Conservation (phyloP, 1,140 invertebrate genomes). For the Zaprionus camerounensis region DNA sequence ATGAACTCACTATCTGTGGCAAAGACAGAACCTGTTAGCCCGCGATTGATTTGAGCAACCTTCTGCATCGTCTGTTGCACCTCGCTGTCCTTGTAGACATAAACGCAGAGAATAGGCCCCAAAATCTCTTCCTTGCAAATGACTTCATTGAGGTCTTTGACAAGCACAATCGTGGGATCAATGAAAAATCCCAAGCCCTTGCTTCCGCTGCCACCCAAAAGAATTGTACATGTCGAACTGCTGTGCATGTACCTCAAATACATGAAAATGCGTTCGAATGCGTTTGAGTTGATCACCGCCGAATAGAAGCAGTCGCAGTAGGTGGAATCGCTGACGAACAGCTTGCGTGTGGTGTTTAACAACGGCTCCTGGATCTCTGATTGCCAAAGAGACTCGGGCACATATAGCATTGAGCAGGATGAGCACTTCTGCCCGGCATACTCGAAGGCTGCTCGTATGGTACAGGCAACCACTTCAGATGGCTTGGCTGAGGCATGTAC, state of each 20-base stretch:
- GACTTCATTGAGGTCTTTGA: conserved; percentile 92
- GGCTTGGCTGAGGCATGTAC: conserved; percentile 95
- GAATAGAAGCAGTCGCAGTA: conserved; percentile 94
- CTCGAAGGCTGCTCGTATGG: conserved; percentile 97
- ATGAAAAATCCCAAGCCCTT: conserved; percentile 96
- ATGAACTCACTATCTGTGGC: conserved; percentile 92
- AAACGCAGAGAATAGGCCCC: conserved; percentile 96
- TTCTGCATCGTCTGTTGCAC: conserved; percentile 89
- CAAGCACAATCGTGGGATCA: conserved; percentile 96
- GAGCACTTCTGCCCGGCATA: conserved; percentile 99
- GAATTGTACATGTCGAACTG: conserved; percentile 90
- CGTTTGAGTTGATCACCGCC: conserved; percentile 97
- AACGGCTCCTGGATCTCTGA: conserved; percentile 45
- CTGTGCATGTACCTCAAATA: conserved; percentile 96
- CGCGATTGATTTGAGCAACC: conserved; percentile 90
- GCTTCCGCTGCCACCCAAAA: conserved; percentile 95
- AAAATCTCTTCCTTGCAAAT: conserved; percentile 99
- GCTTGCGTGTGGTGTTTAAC: conserved; percentile 77
- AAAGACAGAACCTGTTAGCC: conserved; percentile 97
- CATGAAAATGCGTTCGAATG: conserved; percentile 93
- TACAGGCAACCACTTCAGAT: conserved; percentile 90
- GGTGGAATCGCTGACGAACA: conserved; percentile 94
- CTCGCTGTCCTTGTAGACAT: conserved; percentile 94
- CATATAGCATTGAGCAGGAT: conserved; percentile 97
- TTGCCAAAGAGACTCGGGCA: conserved; percentile 95